Evolutionary conservation across 92 coral and sea anemone genomes (phyloP), one percentile per base, ranked within the genome.

Genomic region (Bergia puertoricense): DNA sequence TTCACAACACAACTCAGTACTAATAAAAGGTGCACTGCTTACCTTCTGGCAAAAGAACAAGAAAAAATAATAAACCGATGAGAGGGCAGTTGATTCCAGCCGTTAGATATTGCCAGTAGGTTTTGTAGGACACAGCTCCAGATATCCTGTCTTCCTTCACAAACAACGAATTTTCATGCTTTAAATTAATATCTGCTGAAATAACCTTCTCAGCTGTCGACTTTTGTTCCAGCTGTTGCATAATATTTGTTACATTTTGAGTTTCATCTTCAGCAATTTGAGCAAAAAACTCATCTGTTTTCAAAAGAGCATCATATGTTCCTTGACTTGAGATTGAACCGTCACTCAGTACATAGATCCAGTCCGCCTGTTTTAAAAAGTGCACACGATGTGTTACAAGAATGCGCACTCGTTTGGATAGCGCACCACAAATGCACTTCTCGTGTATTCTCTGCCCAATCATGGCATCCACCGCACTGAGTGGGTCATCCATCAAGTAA

Each of bases 401-500:
- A 0, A 77, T 16, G 15, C 81, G 57, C 37, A 48, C 57, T 43
- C 81, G 81, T 44, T 36, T 22, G 45, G 81, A 22, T 3, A 77
- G 81, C 15, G 40, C 13, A 1, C 81, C 81, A 23, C 38, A 20
- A 39, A 77, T 77, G 62, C 81, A 77, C 42, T 77, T 30, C 7
- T 40, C 30, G 59, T 40, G 2, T 14, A 45, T 45, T 77, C 56
- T 18, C 16, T 46, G 57, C n/a, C 81, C 37, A 7, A 77, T 46
- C 8, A 15, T 44, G 54, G 81, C 37, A 10, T 77, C 81, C 81
- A 77, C 81, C 5, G 81, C 81, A 41, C 81, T n/a, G 14, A 77
- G 81, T 0, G 81, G 81, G 18, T 77, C 81, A 45, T 77, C 81
- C 39, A 77, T 46, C 39, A 77, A 41, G 57, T 77, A 77, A 18